Evolutionary conservation across 2,113 vertebrate genomes (phyloP), one percentile per base, ranked within the genome.

Genomic region (Poecile atricapillus): DNA sequence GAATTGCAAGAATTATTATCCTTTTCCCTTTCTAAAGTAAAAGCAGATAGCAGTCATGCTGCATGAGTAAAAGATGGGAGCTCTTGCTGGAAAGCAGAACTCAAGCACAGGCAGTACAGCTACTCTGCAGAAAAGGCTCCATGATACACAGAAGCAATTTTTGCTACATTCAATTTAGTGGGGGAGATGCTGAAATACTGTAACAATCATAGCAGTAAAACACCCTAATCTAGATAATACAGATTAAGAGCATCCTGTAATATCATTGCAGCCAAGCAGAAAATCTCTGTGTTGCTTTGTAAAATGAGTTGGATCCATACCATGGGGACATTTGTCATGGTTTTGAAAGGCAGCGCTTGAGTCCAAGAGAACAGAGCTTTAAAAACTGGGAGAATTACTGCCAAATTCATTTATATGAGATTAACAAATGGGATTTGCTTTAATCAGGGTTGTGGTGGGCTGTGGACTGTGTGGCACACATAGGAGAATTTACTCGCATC

Each of bases 161-260:
- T 44, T 75, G 22, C 55, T 90, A 33, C 52, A 60, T 86, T 81
- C 60, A 35, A 25, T 81, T 96, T 90, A 2, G 1, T 58, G 33
- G 74, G 83, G 90, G 83, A 86, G 73, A 83, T 60, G 25, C 35
- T 94, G 76, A 70, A 87, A 86, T 75, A 68, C 73, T 74, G 0
- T 76, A 88, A 91, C 59, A 85, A 83, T 93, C 82, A 77, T 39
- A 37, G n/a, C 68, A 86, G 56, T 88, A 83, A 92, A 96, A 53
- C 52, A 86, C 46, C 28, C 60, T 89, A 75, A 94, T 94, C 75
- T 88, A 91, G 94, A 88, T 94, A 93, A 90, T 85, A 88, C 56
- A 93, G 85, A 95, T 96, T 96, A 96, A 95, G 47, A 92, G 52
- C 71, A 90, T 97, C 73, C 85, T 94, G 50, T 89, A 95, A 95